Evolutionary conservation across 2,797 vertebrate species (phyloP), one percentile per base, ranked within the genome.

Genomic region (Microhierax caerulescens): DNA sequence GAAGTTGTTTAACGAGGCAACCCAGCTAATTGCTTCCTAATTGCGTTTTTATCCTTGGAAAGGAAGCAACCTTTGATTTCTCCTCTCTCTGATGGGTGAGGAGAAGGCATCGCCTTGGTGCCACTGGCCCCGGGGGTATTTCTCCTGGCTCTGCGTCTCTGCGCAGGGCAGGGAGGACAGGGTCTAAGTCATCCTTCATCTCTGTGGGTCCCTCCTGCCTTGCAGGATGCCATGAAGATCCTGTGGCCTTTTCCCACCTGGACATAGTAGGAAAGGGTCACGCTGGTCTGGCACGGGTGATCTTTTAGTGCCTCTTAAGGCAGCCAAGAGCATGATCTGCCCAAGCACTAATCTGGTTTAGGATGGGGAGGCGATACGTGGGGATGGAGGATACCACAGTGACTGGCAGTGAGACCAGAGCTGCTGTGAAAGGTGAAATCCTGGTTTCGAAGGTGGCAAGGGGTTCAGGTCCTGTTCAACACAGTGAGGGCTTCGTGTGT

Each of bases 21-120:
- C 83, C 91, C 91, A 90, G 92, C 96, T 97, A 98, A 98, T 98
- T 98, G 95, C 97, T 97, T 97, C 93, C 88, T 97, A 97, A 98
- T 97, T 97, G 96, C 74, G 0, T 97, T 97, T 96, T 93, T 91
- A 84, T 96, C 95, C 95, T 97, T 95, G 90, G 91, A 92, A 94
- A n/a, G 72, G 93, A 97, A 72, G 82, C 94, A 96, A 93, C 90
- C 96, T 97, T 97, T 97, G 97, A 97, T 97, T 97, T 97, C 81
- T 94, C 78, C 68, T 95, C 90, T 85, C 77, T 70, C n/a, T 9
- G 11, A 88, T 3, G 57, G 88, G 91, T 76, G 88, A 93, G 78
- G 86, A 77, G 86, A 93, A 93, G 78, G 87, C 92, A 85, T 64
- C 25, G 22, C 68, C 90, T 91, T 5, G 3, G 39, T 94, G 84